Percentiles rank a stretch among this genome's conserved stretches.
Conservation (phyloP, 2,888 invertebrate genomes). For the Encarsia formosa region DNA sequence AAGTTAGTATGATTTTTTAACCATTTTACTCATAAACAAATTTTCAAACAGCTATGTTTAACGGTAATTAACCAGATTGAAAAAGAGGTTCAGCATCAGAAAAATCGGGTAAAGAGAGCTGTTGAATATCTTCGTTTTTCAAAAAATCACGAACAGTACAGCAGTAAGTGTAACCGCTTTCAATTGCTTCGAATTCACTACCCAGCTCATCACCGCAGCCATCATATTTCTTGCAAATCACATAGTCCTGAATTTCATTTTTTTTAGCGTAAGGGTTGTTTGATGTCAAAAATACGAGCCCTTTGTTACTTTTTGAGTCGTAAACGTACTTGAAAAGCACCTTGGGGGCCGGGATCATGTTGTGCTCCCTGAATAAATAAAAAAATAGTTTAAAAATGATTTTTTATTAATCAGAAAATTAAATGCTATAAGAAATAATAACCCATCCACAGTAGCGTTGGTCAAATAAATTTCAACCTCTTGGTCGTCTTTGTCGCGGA, state of each 20-base stretch:
- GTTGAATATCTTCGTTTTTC: neutral
- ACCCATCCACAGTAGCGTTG: too few species aligned
- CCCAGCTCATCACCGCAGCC: constrained; percentile 1
- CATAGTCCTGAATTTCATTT: neutral
- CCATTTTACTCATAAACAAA: too few species aligned
- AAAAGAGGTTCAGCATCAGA: neutral
- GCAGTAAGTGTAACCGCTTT: constrained; percentile 12
- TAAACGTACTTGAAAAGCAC: constrained; percentile 60
- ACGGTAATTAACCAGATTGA: too few species aligned
- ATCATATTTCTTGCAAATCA: neutral
- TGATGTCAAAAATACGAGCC: constrained; percentile 60
- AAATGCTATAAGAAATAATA: too few species aligned
- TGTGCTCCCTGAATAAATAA: constrained; percentile 1
- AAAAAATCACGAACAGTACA: constrained; percentile 12
- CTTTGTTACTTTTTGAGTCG: constrained; percentile 53
- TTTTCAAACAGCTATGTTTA: too few species aligned
- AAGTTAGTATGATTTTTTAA: too few species aligned
- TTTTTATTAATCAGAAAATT: neutral
- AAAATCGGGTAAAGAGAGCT: neutral
- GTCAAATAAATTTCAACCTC: neutral
- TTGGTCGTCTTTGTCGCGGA: constrained; percentile 49
- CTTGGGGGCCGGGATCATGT: constrained; percentile 55
- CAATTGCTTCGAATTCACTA: neutral
- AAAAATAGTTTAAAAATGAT: neutral
- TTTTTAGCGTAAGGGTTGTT: constrained; percentile 56